phyloP scores from a whole-genome alignment of 2,797 vertebrate genomes.

The Alca torda region DNA sequence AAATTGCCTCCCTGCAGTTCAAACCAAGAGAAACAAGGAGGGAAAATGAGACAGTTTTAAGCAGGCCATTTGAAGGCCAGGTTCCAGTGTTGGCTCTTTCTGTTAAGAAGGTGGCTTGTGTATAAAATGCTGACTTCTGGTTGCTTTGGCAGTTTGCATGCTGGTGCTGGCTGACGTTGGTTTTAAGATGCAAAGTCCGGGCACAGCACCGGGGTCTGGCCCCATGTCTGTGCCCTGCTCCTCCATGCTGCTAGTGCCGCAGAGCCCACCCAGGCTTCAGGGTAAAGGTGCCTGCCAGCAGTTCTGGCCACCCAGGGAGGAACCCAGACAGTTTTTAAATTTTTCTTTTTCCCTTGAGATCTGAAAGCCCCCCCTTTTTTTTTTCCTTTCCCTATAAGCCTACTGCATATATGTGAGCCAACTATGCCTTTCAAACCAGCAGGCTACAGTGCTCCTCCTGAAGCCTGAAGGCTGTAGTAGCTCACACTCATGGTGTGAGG shows the following conservation, averaged over 20 bases:
- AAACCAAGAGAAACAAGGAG: background rate
- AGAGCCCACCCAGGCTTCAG: background rate
- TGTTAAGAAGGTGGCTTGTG: background rate
- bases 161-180: rapidly evolving
- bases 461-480: background rate
- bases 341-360: background rate
- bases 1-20: background rate
- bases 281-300: background rate
- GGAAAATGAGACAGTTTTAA: background rate
- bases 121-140: background rate
- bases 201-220: rapidly evolving
- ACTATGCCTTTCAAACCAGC: background rate
- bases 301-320: background rate
- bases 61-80: background rate
- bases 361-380: background rate
- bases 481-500: background rate
- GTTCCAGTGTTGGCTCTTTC: background rate
- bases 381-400: background rate
- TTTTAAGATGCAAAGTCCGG: background rate
- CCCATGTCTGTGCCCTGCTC: rapidly evolving
- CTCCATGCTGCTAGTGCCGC: background rate
- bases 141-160: background rate
- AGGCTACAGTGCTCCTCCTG: background rate
- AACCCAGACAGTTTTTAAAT: rapidly evolving
- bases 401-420: background rate